Evolutionary conservation across 2,797 vertebrate species (phyloP).

Genomic region (Macropus fuliginosus): DNA sequence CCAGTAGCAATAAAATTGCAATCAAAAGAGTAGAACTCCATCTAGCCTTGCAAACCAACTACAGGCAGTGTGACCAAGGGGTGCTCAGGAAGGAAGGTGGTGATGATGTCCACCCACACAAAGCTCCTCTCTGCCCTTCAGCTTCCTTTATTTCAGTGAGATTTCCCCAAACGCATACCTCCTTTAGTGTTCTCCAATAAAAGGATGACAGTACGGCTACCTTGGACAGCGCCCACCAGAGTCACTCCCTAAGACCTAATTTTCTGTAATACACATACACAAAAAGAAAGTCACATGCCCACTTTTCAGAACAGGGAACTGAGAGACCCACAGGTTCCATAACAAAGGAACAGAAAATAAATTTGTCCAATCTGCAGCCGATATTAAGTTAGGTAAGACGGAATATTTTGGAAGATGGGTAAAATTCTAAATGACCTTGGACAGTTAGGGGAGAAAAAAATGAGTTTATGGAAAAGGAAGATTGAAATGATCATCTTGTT

Average conservation of each 20-base stretch:
- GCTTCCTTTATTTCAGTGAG: background rate
- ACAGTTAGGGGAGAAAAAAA: background rate
- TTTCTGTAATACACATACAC: slow-evolving; percentile 27
- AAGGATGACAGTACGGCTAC: background rate
- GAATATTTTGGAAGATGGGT: slow-evolving; percentile 54
- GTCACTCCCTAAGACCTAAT: background rate
- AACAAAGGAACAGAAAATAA: slow-evolving; percentile 50
- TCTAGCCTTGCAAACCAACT: slow-evolving; percentile 53
- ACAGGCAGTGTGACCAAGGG: background rate
- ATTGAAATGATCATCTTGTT: background rate
- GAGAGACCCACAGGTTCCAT: slow-evolving; percentile 73
- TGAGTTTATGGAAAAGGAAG: background rate
- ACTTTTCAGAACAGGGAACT: slow-evolving; percentile 17
- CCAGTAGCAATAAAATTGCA: slow-evolving; percentile 73
- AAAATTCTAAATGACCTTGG: slow-evolving; percentile 57
- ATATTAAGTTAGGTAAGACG: slow-evolving; percentile 55
- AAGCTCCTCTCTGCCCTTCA: background rate
- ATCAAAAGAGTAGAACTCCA: slow-evolving; percentile 13
- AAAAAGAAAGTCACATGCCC: slow-evolving; percentile 49
- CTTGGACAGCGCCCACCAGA: background rate
- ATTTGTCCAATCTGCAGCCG: slow-evolving; percentile 54
- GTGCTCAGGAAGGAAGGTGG: background rate
- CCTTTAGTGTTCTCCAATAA: background rate
- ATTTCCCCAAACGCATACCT: background rate
- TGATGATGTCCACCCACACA: background rate